These are phyloP conservation scores for Drosophila bunnanda DNA, from an alignment of 2,888 invertebrate genomes.

Conservation along the genomic window DNA sequence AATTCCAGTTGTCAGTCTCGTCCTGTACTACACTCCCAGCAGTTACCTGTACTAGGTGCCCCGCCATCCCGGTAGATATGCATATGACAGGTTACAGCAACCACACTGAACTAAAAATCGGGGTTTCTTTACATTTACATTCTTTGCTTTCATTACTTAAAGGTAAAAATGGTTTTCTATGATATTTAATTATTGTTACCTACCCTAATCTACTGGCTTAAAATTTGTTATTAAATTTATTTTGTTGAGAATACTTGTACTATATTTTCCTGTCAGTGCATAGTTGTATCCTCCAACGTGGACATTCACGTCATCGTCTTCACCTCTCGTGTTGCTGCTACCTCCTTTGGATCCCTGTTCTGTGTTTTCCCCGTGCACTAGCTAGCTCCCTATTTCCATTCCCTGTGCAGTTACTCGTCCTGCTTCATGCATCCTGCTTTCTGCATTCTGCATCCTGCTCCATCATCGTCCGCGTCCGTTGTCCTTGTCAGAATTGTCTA, in stretches of 20 bases:
- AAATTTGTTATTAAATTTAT: too few species aligned
- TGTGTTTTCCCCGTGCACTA: constrained; percentile 11
- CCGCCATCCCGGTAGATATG: constrained; percentile 27
- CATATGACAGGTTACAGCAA: constrained; percentile 39
- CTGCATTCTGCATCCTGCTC: constrained; percentile 21
- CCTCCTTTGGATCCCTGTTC: constrained; percentile 16
- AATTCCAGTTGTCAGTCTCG: constrained; percentile 55
- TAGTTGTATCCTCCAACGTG: neutral
- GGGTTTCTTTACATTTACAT: too few species aligned
- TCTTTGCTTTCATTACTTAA: too few species aligned
- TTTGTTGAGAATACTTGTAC: too few species aligned
- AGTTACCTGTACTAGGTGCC: constrained; percentile 16
- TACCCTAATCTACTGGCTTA: too few species aligned
- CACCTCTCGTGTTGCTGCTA: neutral
- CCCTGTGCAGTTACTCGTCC: constrained; percentile 18
- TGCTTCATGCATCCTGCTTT: constrained; percentile 10
- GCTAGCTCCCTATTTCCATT: constrained; percentile 6
- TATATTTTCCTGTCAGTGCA: neutral
- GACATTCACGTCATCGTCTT: constrained; percentile 28
- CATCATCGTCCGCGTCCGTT: constrained; percentile 35
- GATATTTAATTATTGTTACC: too few species aligned
- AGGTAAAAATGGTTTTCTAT: too few species aligned
- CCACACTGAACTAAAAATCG: constrained; percentile 1
- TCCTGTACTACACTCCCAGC: neutral
- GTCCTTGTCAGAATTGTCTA: constrained; percentile 45